Percentiles rank a stretch among this genome's conserved stretches.
Conservation (phyloP, 2,888 invertebrate genomes). For the Yponomeuta evonymella region DNA sequence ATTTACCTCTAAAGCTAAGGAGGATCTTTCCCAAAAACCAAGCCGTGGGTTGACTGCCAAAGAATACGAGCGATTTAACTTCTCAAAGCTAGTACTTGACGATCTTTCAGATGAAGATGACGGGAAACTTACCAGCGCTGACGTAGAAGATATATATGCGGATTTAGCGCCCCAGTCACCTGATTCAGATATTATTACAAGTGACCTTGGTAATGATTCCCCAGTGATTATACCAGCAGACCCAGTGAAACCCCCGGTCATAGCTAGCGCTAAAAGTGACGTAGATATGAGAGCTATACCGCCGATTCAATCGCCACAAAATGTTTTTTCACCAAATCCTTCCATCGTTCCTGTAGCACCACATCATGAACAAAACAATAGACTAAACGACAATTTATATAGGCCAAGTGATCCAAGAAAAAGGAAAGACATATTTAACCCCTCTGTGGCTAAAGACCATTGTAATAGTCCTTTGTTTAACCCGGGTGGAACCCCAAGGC, state of each 20-base stretch:
- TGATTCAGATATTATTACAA: slow-evolving; percentile 40
- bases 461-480: slow-evolving; percentile 29
- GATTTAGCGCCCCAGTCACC: slow-evolving; percentile 62
- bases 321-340: not conserved
- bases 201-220: slow-evolving; percentile 31
- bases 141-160: slow-evolving; percentile 39
- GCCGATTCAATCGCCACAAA: not conserved
- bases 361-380: slow-evolving; percentile 27
- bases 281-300: slow-evolving; percentile 52
- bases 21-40: slow-evolving; percentile 47
- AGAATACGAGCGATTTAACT: slow-evolving; percentile 66
- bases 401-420: slow-evolving; percentile 44
- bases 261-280: slow-evolving; percentile 36
- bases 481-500: slow-evolving; percentile 31
- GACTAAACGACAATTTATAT: slow-evolving; percentile 21
- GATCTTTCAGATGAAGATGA: slow-evolving; percentile 49
- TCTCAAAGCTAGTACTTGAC: slow-evolving; percentile 42
- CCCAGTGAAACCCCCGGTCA: slow-evolving; percentile 40
- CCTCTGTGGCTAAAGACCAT: slow-evolving; percentile 28
- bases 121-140: slow-evolving; percentile 26
- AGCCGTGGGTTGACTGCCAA: slow-evolving; percentile 67
- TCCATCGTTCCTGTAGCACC: slow-evolving; percentile 13
- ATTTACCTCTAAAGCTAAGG: slow-evolving; percentile 19
- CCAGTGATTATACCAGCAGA: slow-evolving; percentile 64
- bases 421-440: slow-evolving; percentile 38